These are phyloP conservation scores for Champsocephalus esox DNA, from an alignment of 2,797 vertebrate genomes.

Conservation along the genomic window DNA sequence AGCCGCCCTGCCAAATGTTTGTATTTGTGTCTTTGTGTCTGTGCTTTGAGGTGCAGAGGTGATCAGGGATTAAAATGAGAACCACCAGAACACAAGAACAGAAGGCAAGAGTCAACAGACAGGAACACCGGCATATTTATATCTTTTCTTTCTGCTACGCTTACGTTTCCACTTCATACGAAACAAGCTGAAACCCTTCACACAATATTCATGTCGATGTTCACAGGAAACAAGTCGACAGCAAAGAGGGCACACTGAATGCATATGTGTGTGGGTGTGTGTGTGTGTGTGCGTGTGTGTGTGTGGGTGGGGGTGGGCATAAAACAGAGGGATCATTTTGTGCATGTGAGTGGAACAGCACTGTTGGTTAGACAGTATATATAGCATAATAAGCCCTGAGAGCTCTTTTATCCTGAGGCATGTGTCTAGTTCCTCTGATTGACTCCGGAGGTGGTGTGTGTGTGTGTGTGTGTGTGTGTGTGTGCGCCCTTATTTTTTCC, in stretches of 20 bases:
- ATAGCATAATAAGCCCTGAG: slow-evolving; percentile 59
- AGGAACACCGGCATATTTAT: not conserved
- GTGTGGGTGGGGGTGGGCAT: not conserved
- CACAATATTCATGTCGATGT: slow-evolving; percentile 34
- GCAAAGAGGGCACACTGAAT: slow-evolving; percentile 12
- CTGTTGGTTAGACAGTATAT: slow-evolving; percentile 50
- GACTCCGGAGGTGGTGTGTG: slow-evolving; percentile 61
- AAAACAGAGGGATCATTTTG: slow-evolving; percentile 14
- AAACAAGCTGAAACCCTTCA: slow-evolving; percentile 37
- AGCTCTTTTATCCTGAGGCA: slow-evolving; percentile 68
- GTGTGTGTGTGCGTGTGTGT: slow-evolving; percentile 14
- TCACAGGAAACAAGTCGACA: slow-evolving; percentile 9
- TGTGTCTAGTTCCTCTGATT: slow-evolving; percentile 76
- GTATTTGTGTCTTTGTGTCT: not conserved
- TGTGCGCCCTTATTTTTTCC: slow-evolving; percentile 59
- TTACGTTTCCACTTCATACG: not conserved
- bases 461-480: slow-evolving; percentile 20
- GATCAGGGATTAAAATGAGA: slow-evolving; percentile 18
- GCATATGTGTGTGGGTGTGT: not conserved
- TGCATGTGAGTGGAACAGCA: slow-evolving; percentile 16
- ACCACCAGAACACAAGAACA: slow-evolving; percentile 15
- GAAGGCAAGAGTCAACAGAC: not conserved
- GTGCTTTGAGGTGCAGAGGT: slow-evolving; percentile 2
- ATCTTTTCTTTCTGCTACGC: too few species aligned
- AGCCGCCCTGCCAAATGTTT: not conserved